Conservation (phyloP, 2,113 vertebrate genomes). For the Daphoenositta chrysoptera region DNA sequence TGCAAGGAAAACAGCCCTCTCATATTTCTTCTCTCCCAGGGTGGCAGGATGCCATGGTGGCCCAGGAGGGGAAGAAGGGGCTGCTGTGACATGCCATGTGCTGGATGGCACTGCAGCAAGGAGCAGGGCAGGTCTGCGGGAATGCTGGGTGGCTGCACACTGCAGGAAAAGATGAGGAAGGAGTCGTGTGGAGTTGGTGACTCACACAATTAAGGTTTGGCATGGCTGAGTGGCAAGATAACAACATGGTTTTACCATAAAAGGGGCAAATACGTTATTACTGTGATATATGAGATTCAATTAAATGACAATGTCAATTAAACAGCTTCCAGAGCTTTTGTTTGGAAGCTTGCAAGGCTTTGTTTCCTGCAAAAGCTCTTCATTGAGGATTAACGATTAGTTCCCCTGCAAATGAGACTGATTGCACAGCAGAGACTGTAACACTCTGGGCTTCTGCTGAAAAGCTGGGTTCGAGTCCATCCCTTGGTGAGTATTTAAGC, state of each 20-base stretch:
- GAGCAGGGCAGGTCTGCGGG: background rate
- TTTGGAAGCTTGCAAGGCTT: background rate
- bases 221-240: background rate
- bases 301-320: background rate
- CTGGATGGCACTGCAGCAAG: background rate
- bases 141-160: background rate
- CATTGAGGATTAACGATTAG: background rate
- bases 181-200: background rate
- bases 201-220: background rate
- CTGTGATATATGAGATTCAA: background rate
- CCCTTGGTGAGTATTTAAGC: background rate
- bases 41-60: background rate
- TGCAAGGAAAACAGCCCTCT: background rate
- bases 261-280: background rate
- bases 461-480: background rate
- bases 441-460: background rate
- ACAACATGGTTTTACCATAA: background rate
- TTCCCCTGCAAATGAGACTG: background rate
- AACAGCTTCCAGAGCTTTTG: background rate
- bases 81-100: rapidly evolving
- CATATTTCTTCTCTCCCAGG: background rate
- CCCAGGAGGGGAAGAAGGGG: background rate
- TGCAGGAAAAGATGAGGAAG: background rate
- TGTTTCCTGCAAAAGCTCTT: background rate
- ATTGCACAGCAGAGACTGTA: background rate